These are phyloP conservation scores for Trypoxylon attenuatum DNA, from an alignment of 2,888 invertebrate genomes.

Conservation along the genomic window DNA sequence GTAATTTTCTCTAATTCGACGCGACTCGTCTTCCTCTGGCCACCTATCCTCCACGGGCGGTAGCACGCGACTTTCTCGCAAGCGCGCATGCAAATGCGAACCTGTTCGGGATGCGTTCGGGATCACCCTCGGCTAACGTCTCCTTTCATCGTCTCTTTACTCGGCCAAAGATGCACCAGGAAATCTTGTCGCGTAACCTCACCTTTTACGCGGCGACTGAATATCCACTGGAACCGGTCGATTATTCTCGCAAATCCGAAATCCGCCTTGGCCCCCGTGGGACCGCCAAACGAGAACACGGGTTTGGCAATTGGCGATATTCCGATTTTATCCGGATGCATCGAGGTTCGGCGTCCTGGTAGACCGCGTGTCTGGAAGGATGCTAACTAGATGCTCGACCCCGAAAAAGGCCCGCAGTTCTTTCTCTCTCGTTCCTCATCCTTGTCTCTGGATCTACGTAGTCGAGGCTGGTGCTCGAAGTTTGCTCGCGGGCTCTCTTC, in stretches of 20 bases:
- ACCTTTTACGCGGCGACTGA: too few relatives aligned
- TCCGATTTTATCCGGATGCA: slow-evolving; percentile 56
- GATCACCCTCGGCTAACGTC: too few relatives aligned
- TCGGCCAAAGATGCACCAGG: neutral
- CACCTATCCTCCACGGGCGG: slow-evolving; percentile 12
- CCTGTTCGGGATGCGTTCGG: neutral
- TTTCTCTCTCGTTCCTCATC: slow-evolving; percentile 22
- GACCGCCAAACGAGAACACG: slow-evolving; percentile 46
- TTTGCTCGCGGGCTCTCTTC: slow-evolving; percentile 17
- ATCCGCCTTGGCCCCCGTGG: slow-evolving; percentile 7
- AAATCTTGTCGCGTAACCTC: slow-evolving; percentile 25
- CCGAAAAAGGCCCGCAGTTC: slow-evolving; percentile 53
- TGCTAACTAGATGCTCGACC: slow-evolving; percentile 60
- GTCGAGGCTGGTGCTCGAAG: slow-evolving; percentile 28
- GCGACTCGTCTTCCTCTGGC: slow-evolving; percentile 44
- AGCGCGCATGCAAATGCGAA: slow-evolving; percentile 15
- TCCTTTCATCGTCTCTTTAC: neutral
- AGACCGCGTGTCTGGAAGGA: slow-evolving; percentile 61
- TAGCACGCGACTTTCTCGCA: slow-evolving; percentile 24
- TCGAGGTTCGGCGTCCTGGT: slow-evolving; percentile 36
- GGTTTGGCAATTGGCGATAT: slow-evolving; percentile 49
- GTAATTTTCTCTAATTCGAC: slow-evolving; percentile 73
- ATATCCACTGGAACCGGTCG: too few relatives aligned
- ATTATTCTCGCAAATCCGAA: too few relatives aligned
- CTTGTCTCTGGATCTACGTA: slow-evolving; percentile 25